Evolutionary conservation across 2,113 vertebrate species (phyloP), one percentile per base, ranked within the genome.

Genomic region (Semnornis frantzii): DNA sequence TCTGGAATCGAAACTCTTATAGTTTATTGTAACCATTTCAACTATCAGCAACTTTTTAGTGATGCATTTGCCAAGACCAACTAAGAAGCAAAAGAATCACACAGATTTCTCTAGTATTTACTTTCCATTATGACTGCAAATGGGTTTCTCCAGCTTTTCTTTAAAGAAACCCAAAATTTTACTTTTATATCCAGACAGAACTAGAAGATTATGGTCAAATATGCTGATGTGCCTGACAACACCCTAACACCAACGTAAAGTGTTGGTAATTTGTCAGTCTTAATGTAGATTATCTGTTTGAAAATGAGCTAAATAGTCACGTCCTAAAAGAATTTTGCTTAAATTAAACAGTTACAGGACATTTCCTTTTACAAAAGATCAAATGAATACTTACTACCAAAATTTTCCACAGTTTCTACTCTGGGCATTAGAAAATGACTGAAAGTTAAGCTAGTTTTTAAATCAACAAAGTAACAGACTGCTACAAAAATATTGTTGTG

Each of bases 401-500:
- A 42, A 68, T 80, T 87, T 94, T 88, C 84, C 89, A 91, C 59
- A 64, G 89, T 48, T 93, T 86, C 89, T 93, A 85, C 91, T 92
- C 87, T 93, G 82, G 83, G 66, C 95, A 97, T 96, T 59, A 81
- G 81, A 95, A 92, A 96, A 58, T 87, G 91, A 94, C 90, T 92
- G 96, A 94, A 92, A 96, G 87, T 87, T 85, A 97, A 93, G 90
- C 83, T 94, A 91, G 75, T 89, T 96, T 94, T 85, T 76, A 90
- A 95, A 96, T 77, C 89, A 96, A 94, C 89, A 96, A 94, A 97
- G 93, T 92, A 95, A 97, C 80, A 93, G 96, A 97, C 62, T 88
- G 85, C 96, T 98, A 97, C 93, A 96, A 97, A 98, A 96, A 94
- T 92, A 95, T 87, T 87, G 83, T 93, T 85, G 89, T 96, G 94